A percentile compares a stretch with the other conserved stretches of the same genome.
phyloP scores from a whole-genome alignment of 1,140 invertebrate genomes.

The Ladona fulva region DNA sequence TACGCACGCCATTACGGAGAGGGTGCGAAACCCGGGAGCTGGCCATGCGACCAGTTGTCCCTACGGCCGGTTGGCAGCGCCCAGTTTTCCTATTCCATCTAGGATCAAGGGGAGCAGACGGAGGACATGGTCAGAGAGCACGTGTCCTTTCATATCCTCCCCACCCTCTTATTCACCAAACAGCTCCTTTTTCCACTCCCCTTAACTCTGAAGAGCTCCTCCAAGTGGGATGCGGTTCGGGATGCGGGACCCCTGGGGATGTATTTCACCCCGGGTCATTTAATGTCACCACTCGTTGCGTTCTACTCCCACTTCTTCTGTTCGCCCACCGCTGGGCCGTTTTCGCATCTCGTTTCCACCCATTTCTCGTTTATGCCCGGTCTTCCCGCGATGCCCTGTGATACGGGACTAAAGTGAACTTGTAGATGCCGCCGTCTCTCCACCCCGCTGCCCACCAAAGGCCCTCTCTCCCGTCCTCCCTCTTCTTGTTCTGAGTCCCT shows the following conservation, averaged over 20 bases:
- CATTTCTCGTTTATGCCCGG: background rate
- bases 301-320: background rate
- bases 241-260: background rate
- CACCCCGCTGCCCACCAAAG: no score
- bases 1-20: no score
- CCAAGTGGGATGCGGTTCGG: background rate
- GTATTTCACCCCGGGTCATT: background rate
- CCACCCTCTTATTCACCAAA: background rate
- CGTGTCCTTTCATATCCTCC: background rate
- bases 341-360: background rate
- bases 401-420: no score
- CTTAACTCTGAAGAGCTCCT: background rate
- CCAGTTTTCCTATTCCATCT: no score
- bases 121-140: background rate
- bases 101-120: no score
- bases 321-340: background rate
- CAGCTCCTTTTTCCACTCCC: background rate
- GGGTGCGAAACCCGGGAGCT: no score
- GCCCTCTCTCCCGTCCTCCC: background rate
- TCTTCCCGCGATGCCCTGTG: no score
- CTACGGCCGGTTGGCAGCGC: no score
- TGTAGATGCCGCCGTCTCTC: no score
- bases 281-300: conserved; percentile 3
- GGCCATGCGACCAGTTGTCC: no score
- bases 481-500: background rate